Evolutionary conservation across 2,888 invertebrate genomes (phyloP), one percentile per base, ranked within the genome.

Genomic region (Meta bourneti): DNA sequence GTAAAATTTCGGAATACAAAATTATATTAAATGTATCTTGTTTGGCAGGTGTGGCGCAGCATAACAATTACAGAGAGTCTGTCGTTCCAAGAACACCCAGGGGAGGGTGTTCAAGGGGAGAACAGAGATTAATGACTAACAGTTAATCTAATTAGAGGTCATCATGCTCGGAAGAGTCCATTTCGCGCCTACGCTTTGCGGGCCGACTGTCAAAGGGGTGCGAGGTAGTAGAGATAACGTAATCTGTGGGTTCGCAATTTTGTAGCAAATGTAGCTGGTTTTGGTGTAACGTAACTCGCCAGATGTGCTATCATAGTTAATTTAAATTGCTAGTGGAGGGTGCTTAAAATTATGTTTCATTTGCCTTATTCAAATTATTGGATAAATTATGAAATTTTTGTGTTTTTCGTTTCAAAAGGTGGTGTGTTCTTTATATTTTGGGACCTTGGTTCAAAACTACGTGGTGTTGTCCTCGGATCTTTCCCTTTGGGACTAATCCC

Each of bases 61-160:
- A 87, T 79, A 52, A 51, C 71, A 87, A 87, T 79, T 87, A 86
- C 61, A 79, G 61, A 69, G 77, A 48, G 34, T 69, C 79, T 79
- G 78, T 77, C 72, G 19, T 52, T 52, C 71, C 52, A 20, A 20
- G 78, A 79, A 51, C 86, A 79, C 86, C 52, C 19, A 48, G 52
- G 86, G 77, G 85, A 48, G 70, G n/a, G 84, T 19, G 16, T 69
- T 75, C 69, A n/a, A 49, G 19, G 51, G 79, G 51, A 79, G 52
- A 87, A 71, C 48, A 19, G 71, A 87, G 86, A 87, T 87, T 87
- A 87, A 87, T 78, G 86, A 71, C 54, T 52, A 49, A 61, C 78
- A 79, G 86, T 87, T 87, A 87, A 87, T 87, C 79, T 87, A 87
- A 87, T 87, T 87, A 87, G n/a, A 71, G 54, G 52, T 34, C 52